phyloP scores from a whole-genome alignment of 2,797 vertebrate genomes.

The Lepilemur septentrionalis region DNA sequence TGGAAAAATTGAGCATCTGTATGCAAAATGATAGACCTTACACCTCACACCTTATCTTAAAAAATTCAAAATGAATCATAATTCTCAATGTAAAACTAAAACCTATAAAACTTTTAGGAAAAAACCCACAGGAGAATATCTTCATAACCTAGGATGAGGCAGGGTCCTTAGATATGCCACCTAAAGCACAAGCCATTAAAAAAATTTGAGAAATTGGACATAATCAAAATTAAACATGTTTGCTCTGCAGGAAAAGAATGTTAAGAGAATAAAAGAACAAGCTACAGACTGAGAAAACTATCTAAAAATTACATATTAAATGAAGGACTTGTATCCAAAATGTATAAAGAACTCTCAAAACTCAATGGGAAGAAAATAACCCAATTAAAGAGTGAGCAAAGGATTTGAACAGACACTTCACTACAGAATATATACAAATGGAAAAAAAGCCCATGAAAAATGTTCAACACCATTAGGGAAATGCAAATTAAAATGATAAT shows the following conservation, averaged over 20 bases:
- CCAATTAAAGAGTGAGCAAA: not conserved
- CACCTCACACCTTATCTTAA: not conserved
- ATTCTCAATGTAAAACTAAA: slow-evolving; percentile 27
- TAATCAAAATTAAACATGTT: slow-evolving; percentile 21
- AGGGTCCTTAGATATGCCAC: not conserved
- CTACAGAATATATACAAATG: not conserved
- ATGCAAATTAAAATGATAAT: not conserved
- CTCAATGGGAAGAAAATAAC: not conserved
- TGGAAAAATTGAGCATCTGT: not conserved
- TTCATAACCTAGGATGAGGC: not conserved
- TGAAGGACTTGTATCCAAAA: not conserved
- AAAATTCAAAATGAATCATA: slow-evolving; percentile 33
- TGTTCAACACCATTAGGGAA: not conserved
- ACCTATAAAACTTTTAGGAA: not conserved
- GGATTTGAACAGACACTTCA: not conserved
- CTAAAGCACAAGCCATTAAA: not conserved
- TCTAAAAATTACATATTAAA: slow-evolving; percentile 3
- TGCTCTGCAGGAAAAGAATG: not conserved
- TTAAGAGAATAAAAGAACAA: not conserved
- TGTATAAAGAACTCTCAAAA: slow-evolving; percentile 30
- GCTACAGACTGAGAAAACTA: not conserved
- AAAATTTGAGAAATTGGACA: not conserved
- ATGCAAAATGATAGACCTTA: not conserved
- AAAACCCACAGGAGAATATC: not conserved
- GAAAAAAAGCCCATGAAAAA: slow-evolving; percentile 36